Evolutionary conservation across 30 jellyfish, hydroid and myxozoan genomes (phyloP).

Genomic region (Hydra vulgaris): DNA sequence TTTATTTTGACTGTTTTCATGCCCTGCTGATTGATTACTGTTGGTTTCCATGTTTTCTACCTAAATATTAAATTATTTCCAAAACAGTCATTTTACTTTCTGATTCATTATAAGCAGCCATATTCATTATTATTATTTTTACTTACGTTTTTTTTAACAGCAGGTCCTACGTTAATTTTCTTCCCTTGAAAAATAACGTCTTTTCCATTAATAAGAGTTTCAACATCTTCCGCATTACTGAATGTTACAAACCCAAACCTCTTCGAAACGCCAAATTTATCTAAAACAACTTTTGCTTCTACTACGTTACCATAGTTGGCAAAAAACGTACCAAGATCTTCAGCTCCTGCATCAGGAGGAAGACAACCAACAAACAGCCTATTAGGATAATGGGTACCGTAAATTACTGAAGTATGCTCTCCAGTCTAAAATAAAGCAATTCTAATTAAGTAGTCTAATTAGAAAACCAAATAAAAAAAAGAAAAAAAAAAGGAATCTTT

Average conservation of each 20-base stretch:
- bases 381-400: conserved; percentile 71
- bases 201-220: conserved; percentile 1
- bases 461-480: too few species aligned
- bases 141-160: conserved; percentile 29
- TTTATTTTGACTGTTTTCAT: too few species aligned
- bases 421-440: conserved; percentile 36
- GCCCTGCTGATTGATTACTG: too few species aligned
- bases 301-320: conserved; percentile 25
- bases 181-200: conserved; percentile 15
- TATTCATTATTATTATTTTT: too few species aligned
- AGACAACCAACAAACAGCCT: conserved; percentile 76
- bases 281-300: conserved; percentile 23
- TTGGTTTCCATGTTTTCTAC: background rate
- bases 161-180: conserved; percentile 27
- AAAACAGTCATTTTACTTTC: too few species aligned
- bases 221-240: conserved; percentile 23
- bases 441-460: too few species aligned
- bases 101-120: too few species aligned
- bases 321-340: conserved; percentile 23
- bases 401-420: conserved; percentile 72
- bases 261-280: conserved; percentile 16
- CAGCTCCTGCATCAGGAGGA: conserved; percentile 59
- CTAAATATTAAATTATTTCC: too few species aligned
- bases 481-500: background rate
- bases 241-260: conserved; percentile 22